Conservation (phyloP, 2,888 invertebrate genomes). For the Acanthosepion lycidas region DNA sequence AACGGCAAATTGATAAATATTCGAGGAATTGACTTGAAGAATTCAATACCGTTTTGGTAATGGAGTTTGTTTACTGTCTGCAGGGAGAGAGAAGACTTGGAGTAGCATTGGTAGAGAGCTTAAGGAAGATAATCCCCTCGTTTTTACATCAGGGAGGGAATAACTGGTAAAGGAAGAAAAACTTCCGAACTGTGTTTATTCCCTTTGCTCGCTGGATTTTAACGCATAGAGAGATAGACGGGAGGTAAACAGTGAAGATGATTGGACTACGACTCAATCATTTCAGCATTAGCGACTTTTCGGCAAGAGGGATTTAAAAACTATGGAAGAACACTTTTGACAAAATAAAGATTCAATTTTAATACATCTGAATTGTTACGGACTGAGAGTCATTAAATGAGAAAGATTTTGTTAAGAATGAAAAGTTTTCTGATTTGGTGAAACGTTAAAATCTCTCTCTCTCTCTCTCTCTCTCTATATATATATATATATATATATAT, state of each 20-base stretch:
- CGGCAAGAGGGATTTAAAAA: not conserved
- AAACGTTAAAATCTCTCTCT: too few species aligned
- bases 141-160: not conserved
- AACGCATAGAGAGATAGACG: not conserved
- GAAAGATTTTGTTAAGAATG: too few species aligned
- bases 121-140: slow-evolving; percentile 33
- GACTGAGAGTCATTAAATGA: too few species aligned
- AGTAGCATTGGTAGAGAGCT: not conserved
- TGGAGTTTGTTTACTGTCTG: slow-evolving; percentile 33
- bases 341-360: not conserved
- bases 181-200: not conserved
- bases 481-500: too few species aligned
- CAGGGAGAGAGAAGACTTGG: not conserved
- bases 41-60: slow-evolving; percentile 17
- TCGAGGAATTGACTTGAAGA: not conserved
- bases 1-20: slow-evolving; percentile 18
- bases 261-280: not conserved
- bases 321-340: not conserved
- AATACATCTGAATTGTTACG: too few species aligned
- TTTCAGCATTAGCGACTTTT: not conserved
- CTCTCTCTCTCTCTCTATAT: too few species aligned
- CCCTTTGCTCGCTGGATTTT: not conserved
- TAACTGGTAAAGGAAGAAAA: not conserved
- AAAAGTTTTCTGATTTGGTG: too few species aligned
- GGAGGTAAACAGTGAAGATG: not conserved